Evolutionary conservation across 2,113 vertebrate species (phyloP).

Genomic region (Ailurus styani): DNA sequence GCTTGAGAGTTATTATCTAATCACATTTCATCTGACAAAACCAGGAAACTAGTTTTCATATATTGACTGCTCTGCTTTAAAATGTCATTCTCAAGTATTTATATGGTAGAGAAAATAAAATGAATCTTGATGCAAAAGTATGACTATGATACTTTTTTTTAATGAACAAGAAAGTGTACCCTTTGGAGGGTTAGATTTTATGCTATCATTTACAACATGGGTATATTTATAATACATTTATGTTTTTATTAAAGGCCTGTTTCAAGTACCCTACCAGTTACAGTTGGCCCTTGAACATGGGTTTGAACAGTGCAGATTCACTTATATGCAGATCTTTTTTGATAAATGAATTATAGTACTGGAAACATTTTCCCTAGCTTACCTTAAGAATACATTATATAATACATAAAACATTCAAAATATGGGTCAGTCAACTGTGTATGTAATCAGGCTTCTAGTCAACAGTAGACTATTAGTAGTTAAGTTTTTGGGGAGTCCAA

Average conservation of each 20-base stretch:
- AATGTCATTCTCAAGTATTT: conserved; percentile 22
- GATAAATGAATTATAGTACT: neutral
- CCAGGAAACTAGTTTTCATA: neutral
- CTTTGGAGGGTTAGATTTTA: neutral
- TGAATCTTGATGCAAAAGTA: neutral
- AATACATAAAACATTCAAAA: neutral
- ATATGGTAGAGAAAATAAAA: conserved; percentile 51
- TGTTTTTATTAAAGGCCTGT: conserved; percentile 17
- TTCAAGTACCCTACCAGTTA: neutral
- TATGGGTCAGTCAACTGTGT: neutral
- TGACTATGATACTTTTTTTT: neutral
- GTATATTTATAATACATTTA: neutral
- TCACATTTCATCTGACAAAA: neutral
- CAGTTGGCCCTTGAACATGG: neutral
- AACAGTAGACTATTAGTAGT: neutral
- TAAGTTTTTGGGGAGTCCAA: neutral
- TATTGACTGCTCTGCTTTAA: neutral
- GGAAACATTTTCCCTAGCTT: neutral
- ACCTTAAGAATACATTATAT: neutral
- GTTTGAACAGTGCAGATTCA: neutral
- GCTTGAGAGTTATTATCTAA: neutral
- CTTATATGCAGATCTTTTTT: neutral
- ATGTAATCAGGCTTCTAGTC: neutral
- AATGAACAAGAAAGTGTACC: conserved; percentile 3
- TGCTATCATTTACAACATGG: neutral